These are phyloP conservation scores for Parazoanthus darwini DNA, from an alignment of 92 coral and sea anemone genomes.

Conservation along the genomic window DNA sequence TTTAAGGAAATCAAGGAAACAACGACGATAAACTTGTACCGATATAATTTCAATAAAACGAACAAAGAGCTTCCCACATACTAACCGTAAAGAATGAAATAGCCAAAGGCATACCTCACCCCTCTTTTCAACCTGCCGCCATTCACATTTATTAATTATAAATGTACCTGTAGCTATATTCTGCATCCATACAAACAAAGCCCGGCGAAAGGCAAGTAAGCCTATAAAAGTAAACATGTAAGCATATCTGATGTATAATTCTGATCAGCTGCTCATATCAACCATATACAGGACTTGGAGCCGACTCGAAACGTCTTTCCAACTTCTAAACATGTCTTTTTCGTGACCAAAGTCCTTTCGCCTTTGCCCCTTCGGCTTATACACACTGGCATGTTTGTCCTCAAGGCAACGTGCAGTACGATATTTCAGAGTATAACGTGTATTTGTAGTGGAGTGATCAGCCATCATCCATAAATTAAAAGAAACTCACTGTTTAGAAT, in stretches of 20 bases:
- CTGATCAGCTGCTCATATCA: no score
- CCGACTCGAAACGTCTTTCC: no score
- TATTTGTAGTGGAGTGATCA: no score
- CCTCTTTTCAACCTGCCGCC: background rate
- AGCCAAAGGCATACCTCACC: background rate
- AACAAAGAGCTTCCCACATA: slow-evolving; percentile 3
- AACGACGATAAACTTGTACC: background rate
- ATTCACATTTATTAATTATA: background rate
- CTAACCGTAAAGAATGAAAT: background rate
- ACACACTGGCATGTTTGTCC: background rate
- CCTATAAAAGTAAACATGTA: background rate
- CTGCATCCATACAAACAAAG: background rate
- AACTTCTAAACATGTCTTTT: no score
- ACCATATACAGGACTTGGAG: no score
- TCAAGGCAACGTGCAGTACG: background rate
- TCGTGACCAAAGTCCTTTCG: no score
- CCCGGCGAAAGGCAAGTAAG: background rate
- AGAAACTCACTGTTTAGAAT: no score
- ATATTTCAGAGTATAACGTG: no score
- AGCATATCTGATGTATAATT: background rate
- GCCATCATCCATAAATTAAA: no score
- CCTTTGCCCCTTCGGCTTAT: background rate
- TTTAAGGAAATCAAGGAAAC: background rate
- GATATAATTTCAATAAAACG: slow-evolving; percentile 6
- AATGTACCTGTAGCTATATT: background rate